These are phyloP conservation scores for Nothocercus nigrocapillus DNA, from an alignment of 2,113 vertebrate genomes.

Conservation along the genomic window DNA sequence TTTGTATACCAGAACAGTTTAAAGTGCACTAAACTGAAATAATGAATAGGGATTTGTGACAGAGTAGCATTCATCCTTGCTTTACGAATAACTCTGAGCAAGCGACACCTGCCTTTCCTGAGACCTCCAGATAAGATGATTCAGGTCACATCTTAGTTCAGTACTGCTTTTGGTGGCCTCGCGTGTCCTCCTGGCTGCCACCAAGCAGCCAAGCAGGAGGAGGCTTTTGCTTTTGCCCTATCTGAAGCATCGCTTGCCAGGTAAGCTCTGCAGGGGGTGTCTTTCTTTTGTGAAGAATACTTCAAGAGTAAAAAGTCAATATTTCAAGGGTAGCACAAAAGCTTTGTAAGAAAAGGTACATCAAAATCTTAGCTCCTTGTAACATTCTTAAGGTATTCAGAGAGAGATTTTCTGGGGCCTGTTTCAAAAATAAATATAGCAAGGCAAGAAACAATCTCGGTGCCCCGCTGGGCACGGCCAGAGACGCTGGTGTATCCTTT, in stretches of 20 bases:
- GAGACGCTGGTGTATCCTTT: neutral
- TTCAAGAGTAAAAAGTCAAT: neutral
- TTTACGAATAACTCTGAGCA: neutral
- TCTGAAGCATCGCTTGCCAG: neutral
- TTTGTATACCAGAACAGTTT: slow-evolving; percentile 13
- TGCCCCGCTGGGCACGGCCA: neutral
- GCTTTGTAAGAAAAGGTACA: neutral
- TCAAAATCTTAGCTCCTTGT: neutral
- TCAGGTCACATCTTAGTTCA: neutral
- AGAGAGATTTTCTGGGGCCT: neutral
- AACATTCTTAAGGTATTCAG: neutral
- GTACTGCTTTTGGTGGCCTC: neutral
- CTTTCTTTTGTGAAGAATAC: neutral
- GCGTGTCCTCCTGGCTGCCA: too few relatives aligned
- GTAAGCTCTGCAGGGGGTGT: neutral
- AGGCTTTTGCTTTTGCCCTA: neutral
- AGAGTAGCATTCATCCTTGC: neutral
- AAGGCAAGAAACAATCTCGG: neutral
- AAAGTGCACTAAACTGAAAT: slow-evolving; percentile 37
- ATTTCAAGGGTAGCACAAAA: too few relatives aligned
- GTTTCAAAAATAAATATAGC: neutral
- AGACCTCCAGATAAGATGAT: neutral
- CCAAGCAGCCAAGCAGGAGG: neutral
- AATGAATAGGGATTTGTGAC: slow-evolving; percentile 22
- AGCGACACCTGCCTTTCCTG: too few relatives aligned